Percentiles rank a stretch among this genome's conserved stretches.
Conservation (phyloP, 1,140 invertebrate species). For the Teleogryllus occipitalis region DNA sequence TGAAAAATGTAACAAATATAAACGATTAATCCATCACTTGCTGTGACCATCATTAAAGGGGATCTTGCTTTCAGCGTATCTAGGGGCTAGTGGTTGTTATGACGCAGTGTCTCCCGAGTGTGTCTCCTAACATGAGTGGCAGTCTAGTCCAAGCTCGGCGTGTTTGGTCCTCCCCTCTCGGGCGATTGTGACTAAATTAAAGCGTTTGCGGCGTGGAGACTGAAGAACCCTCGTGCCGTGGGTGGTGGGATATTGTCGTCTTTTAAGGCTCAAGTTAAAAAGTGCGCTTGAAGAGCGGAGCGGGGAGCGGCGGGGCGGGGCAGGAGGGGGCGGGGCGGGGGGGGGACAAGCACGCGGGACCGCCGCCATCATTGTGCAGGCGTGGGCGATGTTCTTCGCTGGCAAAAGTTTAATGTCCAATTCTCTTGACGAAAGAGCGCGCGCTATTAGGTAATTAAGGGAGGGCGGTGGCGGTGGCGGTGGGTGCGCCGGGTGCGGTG, state of each 20-base stretch:
- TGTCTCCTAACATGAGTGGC: too few species aligned
- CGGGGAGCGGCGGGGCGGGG: too few species aligned
- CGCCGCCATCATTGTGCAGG: too few species aligned
- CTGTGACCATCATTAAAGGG: too few species aligned
- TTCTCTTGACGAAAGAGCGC: background rate
- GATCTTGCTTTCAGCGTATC: too few species aligned
- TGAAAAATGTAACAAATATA: too few species aligned
- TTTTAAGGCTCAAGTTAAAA: background rate
- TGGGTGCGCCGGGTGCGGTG: background rate
- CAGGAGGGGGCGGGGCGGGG: too few species aligned
- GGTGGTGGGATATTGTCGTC: background rate
- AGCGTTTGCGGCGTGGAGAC: background rate
- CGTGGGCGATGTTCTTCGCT: background rate
- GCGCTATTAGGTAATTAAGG: background rate
- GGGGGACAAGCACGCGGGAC: too few species aligned
- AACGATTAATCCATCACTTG: too few species aligned
- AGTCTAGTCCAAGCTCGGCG: too few species aligned
- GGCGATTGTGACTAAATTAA: background rate
- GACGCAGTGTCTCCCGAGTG: too few species aligned
- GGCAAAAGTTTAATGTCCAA: conserved; percentile 1
- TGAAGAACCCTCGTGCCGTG: background rate
- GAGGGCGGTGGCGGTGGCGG: background rate
- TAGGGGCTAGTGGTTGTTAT: too few species aligned
- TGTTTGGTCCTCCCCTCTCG: background rate
- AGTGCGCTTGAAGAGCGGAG: background rate